Evolutionary conservation across 2,888 invertebrate genomes (phyloP).

Genomic region (Scaeva pyrastri): DNA sequence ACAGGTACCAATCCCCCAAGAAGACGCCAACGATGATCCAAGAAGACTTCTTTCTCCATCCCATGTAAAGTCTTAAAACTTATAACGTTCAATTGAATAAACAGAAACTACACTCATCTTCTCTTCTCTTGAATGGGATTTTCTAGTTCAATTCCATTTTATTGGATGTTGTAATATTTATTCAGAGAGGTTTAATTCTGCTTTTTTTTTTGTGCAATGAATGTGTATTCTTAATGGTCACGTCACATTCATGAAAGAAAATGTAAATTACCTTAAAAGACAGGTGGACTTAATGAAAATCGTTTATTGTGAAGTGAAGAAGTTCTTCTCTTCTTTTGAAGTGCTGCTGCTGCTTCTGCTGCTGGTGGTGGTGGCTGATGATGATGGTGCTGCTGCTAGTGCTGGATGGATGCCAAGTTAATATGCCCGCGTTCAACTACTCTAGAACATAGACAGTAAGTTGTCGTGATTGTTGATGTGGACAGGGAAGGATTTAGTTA

Average conservation of each 20-base stretch:
- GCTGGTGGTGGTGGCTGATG: constrained; percentile 4
- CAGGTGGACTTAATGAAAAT: constrained; percentile 74
- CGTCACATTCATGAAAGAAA: constrained; percentile 64
- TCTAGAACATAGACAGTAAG: constrained; percentile 56
- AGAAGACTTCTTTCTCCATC: constrained; percentile 15
- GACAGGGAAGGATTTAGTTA: background rate
- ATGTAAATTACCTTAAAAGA: constrained; percentile 74
- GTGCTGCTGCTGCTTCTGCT: constrained; percentile 8
- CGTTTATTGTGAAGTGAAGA: constrained; percentile 58
- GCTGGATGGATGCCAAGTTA: constrained; percentile 51
- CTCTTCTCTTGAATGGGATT: constrained; percentile 42
- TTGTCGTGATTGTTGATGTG: constrained; percentile 50
- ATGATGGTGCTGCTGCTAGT: no score
- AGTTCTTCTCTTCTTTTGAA: constrained; percentile 11
- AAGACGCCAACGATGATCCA: background rate
- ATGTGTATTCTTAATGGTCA: constrained; percentile 66
- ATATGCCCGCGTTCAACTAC: constrained; percentile 29
- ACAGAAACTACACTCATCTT: constrained; percentile 10
- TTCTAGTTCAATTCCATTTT: constrained; percentile 67
- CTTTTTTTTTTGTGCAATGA: constrained; percentile 18
- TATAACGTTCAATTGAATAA: constrained; percentile 17
- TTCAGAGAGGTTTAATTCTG: background rate
- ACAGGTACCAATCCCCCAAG: constrained; percentile 13
- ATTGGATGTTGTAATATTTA: constrained; percentile 36
- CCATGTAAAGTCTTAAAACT: no score